phyloP scores from a whole-genome alignment of 2,888 invertebrate genomes.

The Drosophila barbarae region DNA sequence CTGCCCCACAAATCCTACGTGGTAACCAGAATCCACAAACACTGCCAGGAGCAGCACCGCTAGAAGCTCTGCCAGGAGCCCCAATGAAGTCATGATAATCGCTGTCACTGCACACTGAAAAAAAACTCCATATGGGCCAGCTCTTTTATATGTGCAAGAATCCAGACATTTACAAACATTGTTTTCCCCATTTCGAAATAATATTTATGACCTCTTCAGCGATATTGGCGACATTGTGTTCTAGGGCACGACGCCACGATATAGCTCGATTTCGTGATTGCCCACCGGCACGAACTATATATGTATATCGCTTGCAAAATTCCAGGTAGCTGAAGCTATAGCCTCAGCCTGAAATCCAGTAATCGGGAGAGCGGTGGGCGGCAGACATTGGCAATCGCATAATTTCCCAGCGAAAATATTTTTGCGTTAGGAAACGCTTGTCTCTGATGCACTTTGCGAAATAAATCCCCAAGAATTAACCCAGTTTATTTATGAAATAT shows the following conservation, averaged over 20 bases:
- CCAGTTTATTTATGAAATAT: not conserved
- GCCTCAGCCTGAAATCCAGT: not conserved
- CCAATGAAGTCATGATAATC: conserved; percentile 1
- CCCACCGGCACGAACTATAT: conserved; percentile 11
- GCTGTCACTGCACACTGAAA: conserved; percentile 6
- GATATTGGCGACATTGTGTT: conserved; percentile 3
- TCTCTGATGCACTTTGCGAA: not conserved
- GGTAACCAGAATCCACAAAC: not conserved
- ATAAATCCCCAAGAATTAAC: not conserved
- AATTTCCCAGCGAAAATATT: conserved; percentile 47
- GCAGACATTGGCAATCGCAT: conserved; percentile 33
- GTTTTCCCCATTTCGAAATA: not conserved
- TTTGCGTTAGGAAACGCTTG: conserved; percentile 62
- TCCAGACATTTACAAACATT: not conserved
- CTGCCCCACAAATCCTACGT: not conserved
- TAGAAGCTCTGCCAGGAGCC: conserved; percentile 1
- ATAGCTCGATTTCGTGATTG: conserved; percentile 7
- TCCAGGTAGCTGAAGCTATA: not conserved
- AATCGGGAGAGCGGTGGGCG: conserved; percentile 10
- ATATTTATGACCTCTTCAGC: not conserved
- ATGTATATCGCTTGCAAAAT: conserved; percentile 36
- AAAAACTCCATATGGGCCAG: not conserved
- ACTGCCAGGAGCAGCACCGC: not conserved
- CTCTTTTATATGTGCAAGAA: conserved; percentile 12
- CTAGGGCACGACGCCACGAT: conserved; percentile 22